phyloP scores from a whole-genome alignment of 64 coral and sea anemone species.

The Astreopora myriophthalma region DNA sequence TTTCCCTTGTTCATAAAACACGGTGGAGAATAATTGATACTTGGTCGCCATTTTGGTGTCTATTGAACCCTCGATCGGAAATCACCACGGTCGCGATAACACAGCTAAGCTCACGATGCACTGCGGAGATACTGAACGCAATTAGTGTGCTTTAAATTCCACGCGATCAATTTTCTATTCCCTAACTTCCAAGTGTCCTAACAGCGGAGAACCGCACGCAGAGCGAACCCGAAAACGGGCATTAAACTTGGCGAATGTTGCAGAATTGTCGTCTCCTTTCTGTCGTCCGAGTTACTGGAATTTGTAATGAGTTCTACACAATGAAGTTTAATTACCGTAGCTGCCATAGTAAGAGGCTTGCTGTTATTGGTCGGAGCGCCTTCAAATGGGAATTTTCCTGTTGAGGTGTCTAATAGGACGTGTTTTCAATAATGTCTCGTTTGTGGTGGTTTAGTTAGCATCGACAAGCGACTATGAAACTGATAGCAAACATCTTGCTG shows the following conservation, averaged over 20 bases:
- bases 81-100: background rate
- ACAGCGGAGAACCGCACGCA: background rate
- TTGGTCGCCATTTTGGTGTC: background rate
- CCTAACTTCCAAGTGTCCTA: background rate
- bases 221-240: background rate
- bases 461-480: background rate
- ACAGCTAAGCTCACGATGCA: background rate
- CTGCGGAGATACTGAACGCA: background rate
- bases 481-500: background rate
- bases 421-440: constrained; percentile 13
- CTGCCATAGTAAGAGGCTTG: constrained; percentile 4
- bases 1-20: constrained; percentile 11
- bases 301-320: constrained; percentile 69
- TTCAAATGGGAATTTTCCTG: constrained; percentile 42
- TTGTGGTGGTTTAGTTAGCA: background rate
- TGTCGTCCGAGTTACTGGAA: constrained; percentile 68
- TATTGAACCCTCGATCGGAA: background rate
- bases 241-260: constrained; percentile 48
- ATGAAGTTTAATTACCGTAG: constrained; percentile 60
- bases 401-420: constrained; percentile 49
- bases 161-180: background rate
- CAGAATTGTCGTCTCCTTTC: constrained; percentile 7
- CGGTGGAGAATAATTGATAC: constrained; percentile 1
- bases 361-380: constrained; percentile 22
- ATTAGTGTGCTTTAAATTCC: background rate